A percentile compares a stretch with the other conserved stretches of the same genome.
Evolutionary conservation across 2,797 vertebrate genomes (phyloP).

Genomic region (Bucorvus abyssinicus): DNA sequence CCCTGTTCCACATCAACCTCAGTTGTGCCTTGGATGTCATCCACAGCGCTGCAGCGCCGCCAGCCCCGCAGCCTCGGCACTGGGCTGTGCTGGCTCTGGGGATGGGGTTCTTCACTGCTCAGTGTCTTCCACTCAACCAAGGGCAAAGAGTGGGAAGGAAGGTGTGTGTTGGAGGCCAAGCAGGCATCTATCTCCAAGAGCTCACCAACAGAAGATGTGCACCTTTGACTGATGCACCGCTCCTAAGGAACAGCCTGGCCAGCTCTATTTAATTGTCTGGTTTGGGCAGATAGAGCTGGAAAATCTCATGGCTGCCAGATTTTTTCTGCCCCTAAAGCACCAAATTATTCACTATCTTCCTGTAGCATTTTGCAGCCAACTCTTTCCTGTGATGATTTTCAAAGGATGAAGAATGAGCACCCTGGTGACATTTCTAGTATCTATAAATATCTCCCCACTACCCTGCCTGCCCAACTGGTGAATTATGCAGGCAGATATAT

Average conservation of each 20-base stretch:
- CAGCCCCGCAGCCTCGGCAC: background rate
- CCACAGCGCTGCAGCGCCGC: background rate
- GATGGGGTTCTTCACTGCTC: accelerated
- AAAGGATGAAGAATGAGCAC: constrained; percentile 50
- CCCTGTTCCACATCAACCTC: background rate
- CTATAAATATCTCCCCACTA: constrained; percentile 56
- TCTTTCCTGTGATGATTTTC: constrained; percentile 34
- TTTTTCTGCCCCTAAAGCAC: background rate
- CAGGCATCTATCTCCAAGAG: background rate
- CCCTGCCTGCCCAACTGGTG: constrained; percentile 35
- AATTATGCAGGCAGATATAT: constrained; percentile 59
- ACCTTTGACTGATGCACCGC: background rate
- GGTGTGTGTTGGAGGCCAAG: background rate
- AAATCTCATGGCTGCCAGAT: background rate
- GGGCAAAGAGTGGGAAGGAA: background rate
- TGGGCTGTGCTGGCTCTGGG: background rate
- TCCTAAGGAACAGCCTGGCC: background rate
- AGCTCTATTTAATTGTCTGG: background rate
- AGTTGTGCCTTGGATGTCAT: background rate
- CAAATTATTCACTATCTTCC: constrained; percentile 15
- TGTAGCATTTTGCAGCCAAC: constrained; percentile 27
- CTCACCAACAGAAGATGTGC: background rate
- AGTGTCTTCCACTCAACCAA: background rate
- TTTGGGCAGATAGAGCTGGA: background rate
- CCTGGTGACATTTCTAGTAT: constrained; percentile 54